Evolutionary conservation across 1,140 invertebrate genomes (phyloP).

Genomic region (Camponotus pennsylvanicus): DNA sequence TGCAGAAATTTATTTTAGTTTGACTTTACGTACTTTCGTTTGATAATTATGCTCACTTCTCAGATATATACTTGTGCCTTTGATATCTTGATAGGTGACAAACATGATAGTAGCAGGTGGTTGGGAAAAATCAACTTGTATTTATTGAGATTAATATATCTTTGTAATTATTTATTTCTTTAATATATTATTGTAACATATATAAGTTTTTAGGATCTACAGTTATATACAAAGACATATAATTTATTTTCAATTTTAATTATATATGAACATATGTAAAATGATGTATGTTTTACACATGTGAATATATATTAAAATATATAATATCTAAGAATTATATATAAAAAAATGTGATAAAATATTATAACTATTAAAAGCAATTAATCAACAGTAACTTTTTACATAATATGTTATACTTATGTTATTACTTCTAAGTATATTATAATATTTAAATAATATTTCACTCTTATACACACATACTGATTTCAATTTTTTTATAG

Average conservation of each 20-base stretch:
- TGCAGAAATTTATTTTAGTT: not conserved
- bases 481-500: not conserved
- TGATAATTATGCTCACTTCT: not conserved
- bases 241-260: not conserved
- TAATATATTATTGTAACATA: not conserved
- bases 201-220: too few species aligned
- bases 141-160: not conserved
- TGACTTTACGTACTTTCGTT: not conserved
- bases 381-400: too few species aligned
- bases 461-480: not conserved
- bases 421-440: too few species aligned
- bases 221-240: too few species aligned
- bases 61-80: not conserved
- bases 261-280: not conserved
- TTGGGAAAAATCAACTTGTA: not conserved
- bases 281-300: too few species aligned
- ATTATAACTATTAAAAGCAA: too few species aligned
- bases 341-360: too few species aligned
- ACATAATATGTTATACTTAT: too few species aligned
- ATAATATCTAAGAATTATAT: too few species aligned
- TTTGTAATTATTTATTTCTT: not conserved
- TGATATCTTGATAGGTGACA: not conserved
- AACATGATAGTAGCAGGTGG: slow-evolving; percentile 37
- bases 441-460: not conserved
- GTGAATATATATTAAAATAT: too few species aligned